Evolutionary conservation across 2,888 invertebrate genomes (phyloP).

Genomic region (Falcaria lacertinaria): DNA sequence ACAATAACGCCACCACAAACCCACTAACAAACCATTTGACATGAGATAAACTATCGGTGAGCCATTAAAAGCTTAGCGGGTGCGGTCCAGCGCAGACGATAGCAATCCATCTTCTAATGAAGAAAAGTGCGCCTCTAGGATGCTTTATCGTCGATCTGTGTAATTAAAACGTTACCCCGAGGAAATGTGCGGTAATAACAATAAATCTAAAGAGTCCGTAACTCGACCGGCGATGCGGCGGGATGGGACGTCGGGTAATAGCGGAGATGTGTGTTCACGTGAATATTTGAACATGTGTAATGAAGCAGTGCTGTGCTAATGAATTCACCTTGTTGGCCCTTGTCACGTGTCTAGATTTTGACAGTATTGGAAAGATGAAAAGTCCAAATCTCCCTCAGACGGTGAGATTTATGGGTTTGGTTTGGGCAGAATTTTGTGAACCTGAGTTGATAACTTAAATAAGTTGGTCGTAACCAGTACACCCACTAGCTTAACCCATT

Average conservation of each 20-base stretch:
- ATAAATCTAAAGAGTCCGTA: constrained; percentile 66
- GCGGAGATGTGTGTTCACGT: constrained; percentile 24
- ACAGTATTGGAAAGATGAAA: background rate
- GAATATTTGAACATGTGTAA: constrained; percentile 53
- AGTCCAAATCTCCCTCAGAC: background rate
- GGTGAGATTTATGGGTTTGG: too few relatives aligned
- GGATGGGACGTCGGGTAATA: constrained; percentile 45
- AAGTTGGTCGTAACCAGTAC: too few relatives aligned
- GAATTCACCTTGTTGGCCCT: constrained; percentile 13
- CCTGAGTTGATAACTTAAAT: too few relatives aligned
- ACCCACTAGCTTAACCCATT: too few relatives aligned
- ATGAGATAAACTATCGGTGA: constrained; percentile 21
- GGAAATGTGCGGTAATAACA: constrained; percentile 77
- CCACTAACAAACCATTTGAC: constrained; percentile 2
- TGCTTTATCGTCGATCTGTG: constrained; percentile 78
- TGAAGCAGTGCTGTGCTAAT: constrained; percentile 33
- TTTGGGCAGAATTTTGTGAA: too few relatives aligned
- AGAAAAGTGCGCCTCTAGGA: constrained; percentile 77
- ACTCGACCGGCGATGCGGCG: constrained; percentile 41
- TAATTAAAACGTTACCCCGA: constrained; percentile 79
- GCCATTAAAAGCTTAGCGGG: constrained; percentile 50
- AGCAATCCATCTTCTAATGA: constrained; percentile 75
- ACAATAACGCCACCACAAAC: constrained; percentile 8
- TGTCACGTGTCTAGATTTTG: constrained; percentile 1
- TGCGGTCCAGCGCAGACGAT: constrained; percentile 49